These are phyloP conservation scores for Phymastichus coffea DNA, from an alignment of 1,140 invertebrate genomes.

Conservation along the genomic window DNA sequence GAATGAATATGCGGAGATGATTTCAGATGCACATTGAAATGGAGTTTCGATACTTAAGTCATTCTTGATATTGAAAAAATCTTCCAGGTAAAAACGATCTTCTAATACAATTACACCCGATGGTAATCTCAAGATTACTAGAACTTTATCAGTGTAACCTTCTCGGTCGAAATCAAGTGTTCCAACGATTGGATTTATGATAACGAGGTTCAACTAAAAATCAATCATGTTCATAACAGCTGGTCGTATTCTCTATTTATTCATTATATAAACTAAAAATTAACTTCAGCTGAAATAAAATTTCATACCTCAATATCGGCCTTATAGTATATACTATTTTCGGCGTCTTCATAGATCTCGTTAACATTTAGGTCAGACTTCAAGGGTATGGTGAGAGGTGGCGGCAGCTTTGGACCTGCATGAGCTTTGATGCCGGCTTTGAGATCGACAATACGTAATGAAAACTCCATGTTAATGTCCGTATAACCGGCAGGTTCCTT, in stretches of 20 bases:
- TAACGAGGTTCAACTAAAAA: slow-evolving; percentile 37
- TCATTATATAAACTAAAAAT: slow-evolving; percentile 7
- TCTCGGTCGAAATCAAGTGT: slow-evolving; percentile 61
- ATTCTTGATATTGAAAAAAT: slow-evolving; percentile 68
- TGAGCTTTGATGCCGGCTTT: slow-evolving; percentile 55
- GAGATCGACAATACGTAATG: slow-evolving; percentile 65
- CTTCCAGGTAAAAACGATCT: slow-evolving; percentile 54
- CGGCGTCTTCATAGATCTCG: slow-evolving; percentile 44
- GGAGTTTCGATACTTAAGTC: slow-evolving; percentile 66
- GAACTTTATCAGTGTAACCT: slow-evolving; percentile 55
- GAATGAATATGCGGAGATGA: slow-evolving; percentile 64
- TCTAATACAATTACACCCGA: slow-evolving; percentile 58
- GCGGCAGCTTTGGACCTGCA: slow-evolving; percentile 43
- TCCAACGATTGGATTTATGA: slow-evolving; percentile 58
- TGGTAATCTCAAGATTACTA: slow-evolving; percentile 55
- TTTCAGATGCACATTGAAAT: slow-evolving; percentile 59
- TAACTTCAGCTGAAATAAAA: slow-evolving; percentile 3
- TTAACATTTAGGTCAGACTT: slow-evolving; percentile 28
- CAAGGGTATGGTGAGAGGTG: slow-evolving; percentile 34
- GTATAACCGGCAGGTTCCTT: slow-evolving; percentile 44
- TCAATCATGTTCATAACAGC: background rate
- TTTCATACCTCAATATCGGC: slow-evolving; percentile 62
- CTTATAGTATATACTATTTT: slow-evolving; percentile 59
- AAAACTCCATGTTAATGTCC: slow-evolving; percentile 68
- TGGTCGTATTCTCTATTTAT: background rate